Conservation (phyloP, 2,797 vertebrate species). For the Karalla daura region DNA sequence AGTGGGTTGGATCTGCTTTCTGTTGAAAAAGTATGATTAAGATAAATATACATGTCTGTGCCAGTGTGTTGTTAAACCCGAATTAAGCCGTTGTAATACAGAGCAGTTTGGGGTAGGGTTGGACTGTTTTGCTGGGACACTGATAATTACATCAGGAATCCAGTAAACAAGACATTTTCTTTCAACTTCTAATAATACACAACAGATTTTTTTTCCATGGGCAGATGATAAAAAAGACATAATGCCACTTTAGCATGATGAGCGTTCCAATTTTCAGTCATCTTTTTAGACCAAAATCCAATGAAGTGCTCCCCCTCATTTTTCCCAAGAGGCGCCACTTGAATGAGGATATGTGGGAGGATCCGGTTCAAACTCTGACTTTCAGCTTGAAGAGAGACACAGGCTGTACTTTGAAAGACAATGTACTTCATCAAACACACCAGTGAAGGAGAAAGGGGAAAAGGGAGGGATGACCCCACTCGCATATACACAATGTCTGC, state of each 20-base stretch:
- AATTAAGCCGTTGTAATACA: constrained; percentile 2
- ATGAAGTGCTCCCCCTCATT: constrained; percentile 33
- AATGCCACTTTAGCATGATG: background rate
- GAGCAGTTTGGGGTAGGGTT: background rate
- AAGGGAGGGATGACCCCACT: constrained; percentile 53
- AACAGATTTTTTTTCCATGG: background rate
- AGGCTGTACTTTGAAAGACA: constrained; percentile 46
- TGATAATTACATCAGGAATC: constrained; percentile 7
- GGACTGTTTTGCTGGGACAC: background rate
- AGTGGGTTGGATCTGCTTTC: constrained; percentile 4
- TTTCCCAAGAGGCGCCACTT: constrained; percentile 43
- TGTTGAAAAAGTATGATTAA: constrained; percentile 20
- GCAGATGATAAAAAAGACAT: constrained; percentile 2
- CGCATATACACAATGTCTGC: constrained; percentile 46
- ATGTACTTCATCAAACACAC: constrained; percentile 62
- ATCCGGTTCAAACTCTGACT: constrained; percentile 40
- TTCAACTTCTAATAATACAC: background rate
- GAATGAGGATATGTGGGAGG: constrained; percentile 42
- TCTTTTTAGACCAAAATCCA: constrained; percentile 47
- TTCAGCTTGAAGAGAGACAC: constrained; percentile 34
- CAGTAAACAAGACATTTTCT: background rate
- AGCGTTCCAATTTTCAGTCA: background rate
- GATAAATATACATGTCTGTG: background rate
- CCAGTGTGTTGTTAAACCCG: background rate
- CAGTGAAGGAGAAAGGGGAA: constrained; percentile 25